Conservation (phyloP, 2,797 vertebrate species). For the Tolypeutes matacus region DNA sequence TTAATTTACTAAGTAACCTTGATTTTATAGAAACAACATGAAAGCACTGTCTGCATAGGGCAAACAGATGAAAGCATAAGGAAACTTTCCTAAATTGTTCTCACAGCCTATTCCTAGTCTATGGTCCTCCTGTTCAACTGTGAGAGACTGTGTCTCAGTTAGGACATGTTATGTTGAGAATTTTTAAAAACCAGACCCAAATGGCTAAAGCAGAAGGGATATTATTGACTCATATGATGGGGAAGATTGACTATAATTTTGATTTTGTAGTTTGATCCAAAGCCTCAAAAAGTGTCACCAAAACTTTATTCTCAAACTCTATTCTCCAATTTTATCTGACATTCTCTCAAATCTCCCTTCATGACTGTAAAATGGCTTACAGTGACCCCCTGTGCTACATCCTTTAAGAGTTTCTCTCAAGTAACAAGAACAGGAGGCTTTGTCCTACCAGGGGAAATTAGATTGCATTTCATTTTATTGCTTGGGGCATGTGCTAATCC, state of each 20-base stretch:
- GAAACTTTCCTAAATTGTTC: neutral
- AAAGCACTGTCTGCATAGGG: neutral
- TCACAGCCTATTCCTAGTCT: neutral
- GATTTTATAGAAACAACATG: neutral
- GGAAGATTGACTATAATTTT: neutral
- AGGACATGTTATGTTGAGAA: neutral
- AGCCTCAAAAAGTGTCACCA: neutral
- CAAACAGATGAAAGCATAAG: neutral
- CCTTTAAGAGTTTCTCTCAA: neutral
- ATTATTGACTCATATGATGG: neutral
- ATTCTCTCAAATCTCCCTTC: neutral
- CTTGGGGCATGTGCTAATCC: neutral
- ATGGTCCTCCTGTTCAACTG: neutral
- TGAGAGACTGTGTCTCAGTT: neutral
- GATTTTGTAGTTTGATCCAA: neutral
- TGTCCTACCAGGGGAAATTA: neutral
- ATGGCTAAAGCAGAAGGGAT: neutral
- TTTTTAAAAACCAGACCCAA: neutral
- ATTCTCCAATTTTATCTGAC: neutral
- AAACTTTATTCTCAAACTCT: neutral
- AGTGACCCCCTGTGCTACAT: neutral
- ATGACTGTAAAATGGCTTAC: neutral
- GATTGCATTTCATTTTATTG: neutral
- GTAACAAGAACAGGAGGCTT: neutral
- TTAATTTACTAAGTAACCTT: neutral